Base-by-base conservation (phyloP, 2,797 vertebrate species). In the Chromobotia macracanthus region DNA sequence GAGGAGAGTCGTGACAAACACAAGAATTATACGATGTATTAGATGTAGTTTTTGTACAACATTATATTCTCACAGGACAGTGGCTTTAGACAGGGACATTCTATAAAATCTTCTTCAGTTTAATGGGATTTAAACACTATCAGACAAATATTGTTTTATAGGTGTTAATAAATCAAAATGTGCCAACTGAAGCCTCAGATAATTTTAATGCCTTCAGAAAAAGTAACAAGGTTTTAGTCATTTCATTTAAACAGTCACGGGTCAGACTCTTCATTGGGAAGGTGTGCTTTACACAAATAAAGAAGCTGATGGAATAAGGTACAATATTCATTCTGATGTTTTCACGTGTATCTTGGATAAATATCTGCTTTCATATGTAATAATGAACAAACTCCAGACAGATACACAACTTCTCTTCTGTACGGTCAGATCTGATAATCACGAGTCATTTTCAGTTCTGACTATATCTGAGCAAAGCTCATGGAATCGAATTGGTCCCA, bases 381-480 rank as follows among this genome's bases (percentile, higher is more conserved):
- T 83, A 84, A 84, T 84, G 79, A 79, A 80, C 74, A 64, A 64
- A 78, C 72, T 58, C 77, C 63, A 74, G 78, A 83, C 82, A 84
- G 67, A 61, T 35, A n/a, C n/a, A n/a, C 60, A 80, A 80, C 41
- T 55, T 73, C 75, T 78, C 86, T 87, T 72, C 69, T 12, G 87
- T 88, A 86, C 85, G 88, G 88, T 89, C 89, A 91, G 89, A 92
- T 89, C 91, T 72, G 85, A 91, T 92, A 94, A 92, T 93, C 91
- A 91, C 94, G 93, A 93, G 93, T 93, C 89, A 94, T 93, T 94
- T 58, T 89, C 89, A 89, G 70, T 88, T 88, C 88, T 91, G 90
- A 90, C 80, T 90, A 91, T 84, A 53, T 86, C n/a, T 74, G 75
- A 84, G 91, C 91, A 90, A 93, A 89, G 90, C 89, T 91, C 91